Conservation (phyloP, 2,113 vertebrate species). For the Chaetodon auriga region DNA sequence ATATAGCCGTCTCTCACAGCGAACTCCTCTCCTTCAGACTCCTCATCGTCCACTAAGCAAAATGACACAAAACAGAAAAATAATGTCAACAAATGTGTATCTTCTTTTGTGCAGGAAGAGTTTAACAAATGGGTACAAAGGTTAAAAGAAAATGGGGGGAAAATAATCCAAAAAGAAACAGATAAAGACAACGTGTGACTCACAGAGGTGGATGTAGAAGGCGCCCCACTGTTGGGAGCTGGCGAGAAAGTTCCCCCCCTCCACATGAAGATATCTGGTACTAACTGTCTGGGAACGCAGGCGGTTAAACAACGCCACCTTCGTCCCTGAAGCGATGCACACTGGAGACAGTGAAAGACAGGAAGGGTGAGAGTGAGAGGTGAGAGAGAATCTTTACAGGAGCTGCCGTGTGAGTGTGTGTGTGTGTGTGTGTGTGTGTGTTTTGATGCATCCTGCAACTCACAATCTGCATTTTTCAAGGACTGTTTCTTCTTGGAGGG, state of each 20-base stretch:
- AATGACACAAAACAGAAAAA: conserved; percentile 16
- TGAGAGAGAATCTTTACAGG: background rate
- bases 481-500: conserved; percentile 99
- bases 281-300: conserved; percentile 98
- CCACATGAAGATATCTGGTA: conserved; percentile 97
- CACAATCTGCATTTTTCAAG: conserved; percentile 96
- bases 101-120: background rate
- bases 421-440: background rate
- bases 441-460: conserved; percentile 71
- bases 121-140: background rate
- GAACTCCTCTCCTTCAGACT: conserved; percentile 98
- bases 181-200: conserved; percentile 75
- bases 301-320: conserved; percentile 97
- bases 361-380: background rate
- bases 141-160: background rate
- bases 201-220: conserved; percentile 96
- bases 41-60: conserved; percentile 94
- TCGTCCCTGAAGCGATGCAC: conserved; percentile 98
- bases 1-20: conserved; percentile 97
- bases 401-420: background rate
- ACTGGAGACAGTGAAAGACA: conserved; percentile 80
- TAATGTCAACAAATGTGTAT: background rate
- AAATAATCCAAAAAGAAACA: background rate
- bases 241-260: conserved; percentile 98
- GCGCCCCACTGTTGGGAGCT: conserved; percentile 99